These are phyloP conservation scores for Dastarcus helophoroides DNA, from an alignment of 2,888 invertebrate genomes.

Conservation along the genomic window DNA sequence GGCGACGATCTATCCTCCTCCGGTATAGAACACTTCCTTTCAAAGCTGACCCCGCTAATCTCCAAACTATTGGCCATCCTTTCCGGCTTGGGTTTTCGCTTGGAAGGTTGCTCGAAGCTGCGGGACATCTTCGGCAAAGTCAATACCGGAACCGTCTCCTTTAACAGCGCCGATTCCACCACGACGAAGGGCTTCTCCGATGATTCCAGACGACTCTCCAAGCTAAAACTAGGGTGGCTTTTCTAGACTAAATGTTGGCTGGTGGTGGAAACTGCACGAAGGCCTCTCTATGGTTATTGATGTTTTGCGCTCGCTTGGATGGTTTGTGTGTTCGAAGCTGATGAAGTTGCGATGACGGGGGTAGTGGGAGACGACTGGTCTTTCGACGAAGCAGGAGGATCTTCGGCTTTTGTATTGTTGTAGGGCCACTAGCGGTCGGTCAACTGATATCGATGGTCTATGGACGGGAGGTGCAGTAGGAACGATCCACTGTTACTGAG, in stretches of 20 bases:
- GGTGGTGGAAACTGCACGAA: conserved; percentile 21
- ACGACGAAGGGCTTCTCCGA: conserved; percentile 9
- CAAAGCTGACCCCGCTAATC: conserved; percentile 24
- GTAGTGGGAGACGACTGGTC: conserved; percentile 16
- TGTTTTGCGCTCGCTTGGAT: conserved; percentile 20
- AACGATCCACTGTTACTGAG: conserved; percentile 26
- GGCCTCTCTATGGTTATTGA: conserved; percentile 25
- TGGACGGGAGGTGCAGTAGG: conserved; percentile 18
- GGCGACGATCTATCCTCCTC: conserved; percentile 21
- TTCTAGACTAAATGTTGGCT: conserved; percentile 26
- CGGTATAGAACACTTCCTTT: conserved; percentile 22
- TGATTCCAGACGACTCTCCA: conserved; percentile 24
- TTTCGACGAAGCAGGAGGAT: conserved; percentile 32
- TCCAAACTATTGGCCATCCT: conserved; percentile 32
- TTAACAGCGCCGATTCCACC: conserved; percentile 6
- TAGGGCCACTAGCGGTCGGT: conserved; percentile 15
- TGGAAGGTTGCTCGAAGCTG: conserved; percentile 31
- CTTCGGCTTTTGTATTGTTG: conserved; percentile 22
- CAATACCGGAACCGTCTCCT: conserved; percentile 12
- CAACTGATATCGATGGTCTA: conserved; percentile 16
- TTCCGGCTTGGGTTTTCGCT: conserved; percentile 24
- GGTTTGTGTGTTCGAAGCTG: conserved; percentile 31
- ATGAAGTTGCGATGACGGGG: conserved; percentile 30
- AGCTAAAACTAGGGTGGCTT: too few relatives aligned
- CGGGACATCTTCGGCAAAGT: conserved; percentile 26